phyloP scores from a whole-genome alignment of 2,888 invertebrate genomes.

The Kuschelorhynchus macadamiae region DNA sequence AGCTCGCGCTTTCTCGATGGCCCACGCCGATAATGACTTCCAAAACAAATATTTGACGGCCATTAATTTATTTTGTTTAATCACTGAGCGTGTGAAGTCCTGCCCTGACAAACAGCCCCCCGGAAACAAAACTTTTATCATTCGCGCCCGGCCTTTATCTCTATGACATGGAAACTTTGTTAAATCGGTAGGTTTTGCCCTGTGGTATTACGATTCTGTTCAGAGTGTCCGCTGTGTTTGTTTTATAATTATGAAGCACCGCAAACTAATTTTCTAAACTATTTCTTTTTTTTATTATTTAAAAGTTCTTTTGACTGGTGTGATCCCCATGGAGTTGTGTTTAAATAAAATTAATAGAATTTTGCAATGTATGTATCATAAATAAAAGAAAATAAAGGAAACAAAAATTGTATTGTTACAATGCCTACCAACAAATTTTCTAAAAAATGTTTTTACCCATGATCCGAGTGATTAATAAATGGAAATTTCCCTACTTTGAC shows the following conservation, averaged over 20 bases:
- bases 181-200: constrained; percentile 31
- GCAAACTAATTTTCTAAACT: constrained; percentile 17
- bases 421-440: too few species aligned
- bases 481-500: too few species aligned
- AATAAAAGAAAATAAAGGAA: too few species aligned
- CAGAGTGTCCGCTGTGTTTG: constrained; percentile 30
- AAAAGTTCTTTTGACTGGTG: too few species aligned
- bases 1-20: constrained; percentile 26
- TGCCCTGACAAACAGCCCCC: constrained; percentile 41
- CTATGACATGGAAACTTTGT: constrained; percentile 41
- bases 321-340: too few species aligned
- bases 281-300: too few species aligned
- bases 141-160: constrained; percentile 43
- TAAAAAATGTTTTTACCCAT: too few species aligned
- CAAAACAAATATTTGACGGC: constrained; percentile 44
- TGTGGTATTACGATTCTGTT: constrained; percentile 17
- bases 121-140: constrained; percentile 40
- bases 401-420: too few species aligned
- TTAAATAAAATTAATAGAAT: too few species aligned
- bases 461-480: too few species aligned
- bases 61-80: constrained; percentile 36
- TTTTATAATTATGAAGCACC: constrained; percentile 32
- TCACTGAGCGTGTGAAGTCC: constrained; percentile 33
- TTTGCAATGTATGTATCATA: too few species aligned
- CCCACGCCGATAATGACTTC: constrained; percentile 31